Evolutionary conservation across 2,888 invertebrate genomes (phyloP).

Genomic region (Oscheius sp.): DNA sequence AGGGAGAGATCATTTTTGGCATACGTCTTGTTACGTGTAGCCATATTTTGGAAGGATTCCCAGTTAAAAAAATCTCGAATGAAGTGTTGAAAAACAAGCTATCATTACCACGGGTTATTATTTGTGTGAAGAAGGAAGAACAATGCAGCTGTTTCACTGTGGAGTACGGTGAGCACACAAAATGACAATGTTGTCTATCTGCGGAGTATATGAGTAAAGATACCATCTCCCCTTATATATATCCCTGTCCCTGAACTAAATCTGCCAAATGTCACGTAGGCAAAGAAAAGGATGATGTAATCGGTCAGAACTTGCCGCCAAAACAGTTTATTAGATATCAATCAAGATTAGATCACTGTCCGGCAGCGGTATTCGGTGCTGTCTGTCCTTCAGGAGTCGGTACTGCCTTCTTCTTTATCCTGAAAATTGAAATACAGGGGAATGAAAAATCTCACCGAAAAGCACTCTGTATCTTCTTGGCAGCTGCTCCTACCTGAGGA

Average conservation of each 20-base stretch:
- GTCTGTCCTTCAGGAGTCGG: slow-evolving; percentile 6
- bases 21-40: not conserved
- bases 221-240: slow-evolving; percentile 4
- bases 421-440: not conserved
- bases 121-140: not conserved
- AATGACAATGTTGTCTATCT: not conserved
- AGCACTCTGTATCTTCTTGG: slow-evolving; percentile 61
- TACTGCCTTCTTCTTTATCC: slow-evolving; percentile 26
- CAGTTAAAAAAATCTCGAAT: not conserved
- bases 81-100: too few species aligned
- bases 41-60: not conserved
- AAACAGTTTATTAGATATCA: slow-evolving; percentile 21
- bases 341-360: slow-evolving; percentile 20
- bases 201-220: not conserved
- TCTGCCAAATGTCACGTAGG: slow-evolving; percentile 30
- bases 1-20: not conserved
- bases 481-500: slow-evolving; percentile 59
- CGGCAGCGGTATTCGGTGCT: not conserved
- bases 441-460: slow-evolving; percentile 41
- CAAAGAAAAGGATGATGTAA: slow-evolving; percentile 21
- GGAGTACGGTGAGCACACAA: too few species aligned
- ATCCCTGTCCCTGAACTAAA: not conserved
- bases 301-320: slow-evolving; percentile 1
- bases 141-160: not conserved
- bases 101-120: too few species aligned